These are phyloP conservation scores for Phalacrocorax carbo DNA, from an alignment of 2,113 vertebrate species.

Conservation along the genomic window DNA sequence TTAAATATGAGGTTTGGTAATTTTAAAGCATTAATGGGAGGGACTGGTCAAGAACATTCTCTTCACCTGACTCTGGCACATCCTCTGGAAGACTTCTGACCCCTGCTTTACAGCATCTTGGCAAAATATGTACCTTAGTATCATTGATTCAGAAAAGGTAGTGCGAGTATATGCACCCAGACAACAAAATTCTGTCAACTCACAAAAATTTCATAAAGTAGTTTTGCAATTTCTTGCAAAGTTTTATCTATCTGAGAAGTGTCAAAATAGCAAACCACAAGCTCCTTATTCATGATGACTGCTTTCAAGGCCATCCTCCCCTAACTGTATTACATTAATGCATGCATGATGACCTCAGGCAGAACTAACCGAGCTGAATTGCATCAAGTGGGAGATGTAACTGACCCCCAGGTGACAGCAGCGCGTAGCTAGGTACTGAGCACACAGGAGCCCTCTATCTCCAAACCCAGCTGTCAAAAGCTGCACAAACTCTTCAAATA, in stretches of 20 bases:
- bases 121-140: background rate
- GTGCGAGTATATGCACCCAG: background rate
- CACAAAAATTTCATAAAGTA: background rate
- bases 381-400: background rate
- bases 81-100: background rate
- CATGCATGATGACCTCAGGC: background rate
- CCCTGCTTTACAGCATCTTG: background rate
- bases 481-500: accelerated
- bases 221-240: background rate
- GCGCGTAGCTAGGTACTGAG: background rate
- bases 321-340: accelerated
- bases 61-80: background rate
- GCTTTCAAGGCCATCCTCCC: background rate
- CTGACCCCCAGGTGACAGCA: background rate
- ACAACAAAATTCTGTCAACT: background rate
- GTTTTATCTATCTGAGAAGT: background rate
- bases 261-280: background rate
- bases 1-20: background rate
- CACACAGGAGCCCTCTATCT: background rate
- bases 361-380: background rate
- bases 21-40: background rate
- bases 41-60: background rate
- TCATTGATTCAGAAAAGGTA: background rate
- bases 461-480: background rate
- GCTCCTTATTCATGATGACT: background rate